Evolutionary conservation across 2,888 invertebrate species (phyloP).

Genomic region (Sisyra nigra): DNA sequence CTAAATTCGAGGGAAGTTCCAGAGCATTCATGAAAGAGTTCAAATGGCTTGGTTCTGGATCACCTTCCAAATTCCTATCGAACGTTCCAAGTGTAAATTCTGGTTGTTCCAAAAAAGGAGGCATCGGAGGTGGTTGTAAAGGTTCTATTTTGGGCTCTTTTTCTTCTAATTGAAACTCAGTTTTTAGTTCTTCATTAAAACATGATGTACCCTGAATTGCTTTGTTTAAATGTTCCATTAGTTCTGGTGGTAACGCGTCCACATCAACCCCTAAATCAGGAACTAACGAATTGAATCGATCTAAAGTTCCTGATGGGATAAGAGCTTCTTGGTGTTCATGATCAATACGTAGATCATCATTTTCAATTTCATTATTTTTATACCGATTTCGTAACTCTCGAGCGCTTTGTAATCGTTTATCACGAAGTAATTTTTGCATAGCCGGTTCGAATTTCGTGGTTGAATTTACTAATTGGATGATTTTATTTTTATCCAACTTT

Average conservation of each 20-base stretch:
- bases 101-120: neutral
- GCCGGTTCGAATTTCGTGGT: constrained; percentile 21
- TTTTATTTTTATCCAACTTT: constrained; percentile 5
- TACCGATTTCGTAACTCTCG: constrained; percentile 23
- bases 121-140: neutral
- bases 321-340: constrained; percentile 1
- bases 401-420: constrained; percentile 24
- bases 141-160: neutral
- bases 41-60: neutral
- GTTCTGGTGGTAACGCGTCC: neutral
- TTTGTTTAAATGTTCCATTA: neutral
- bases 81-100: neutral
- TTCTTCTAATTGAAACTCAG: neutral
- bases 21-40: neutral
- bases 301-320: neutral
- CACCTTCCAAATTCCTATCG: neutral
- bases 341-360: neutral
- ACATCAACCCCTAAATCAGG: neutral
- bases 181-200: neutral
- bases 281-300: neutral
- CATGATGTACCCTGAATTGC: neutral
- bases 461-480: constrained; percentile 5
- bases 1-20: constrained; percentile 8
- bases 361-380: constrained; percentile 13
- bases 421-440: constrained; percentile 22